Conservation (phyloP, 2,113 vertebrate species). For the Bothrops jararaca region DNA sequence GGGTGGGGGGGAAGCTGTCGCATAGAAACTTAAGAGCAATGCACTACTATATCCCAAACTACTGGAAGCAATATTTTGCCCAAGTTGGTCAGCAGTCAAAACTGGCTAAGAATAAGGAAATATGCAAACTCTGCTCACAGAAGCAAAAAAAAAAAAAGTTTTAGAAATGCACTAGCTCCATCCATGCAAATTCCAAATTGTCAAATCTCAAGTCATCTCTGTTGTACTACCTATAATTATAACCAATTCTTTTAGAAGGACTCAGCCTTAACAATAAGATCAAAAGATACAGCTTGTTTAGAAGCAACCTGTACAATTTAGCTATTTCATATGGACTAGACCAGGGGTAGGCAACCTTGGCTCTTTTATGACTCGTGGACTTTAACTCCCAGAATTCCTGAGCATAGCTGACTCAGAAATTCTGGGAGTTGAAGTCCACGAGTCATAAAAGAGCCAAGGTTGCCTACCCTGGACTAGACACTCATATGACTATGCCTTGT, state of each 20-base stretch:
- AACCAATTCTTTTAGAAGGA: background rate
- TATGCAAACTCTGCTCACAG: constrained; percentile 48
- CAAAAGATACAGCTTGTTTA: background rate
- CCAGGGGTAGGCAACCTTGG: too few relatives aligned
- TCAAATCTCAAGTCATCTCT: background rate
- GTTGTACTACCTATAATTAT: background rate
- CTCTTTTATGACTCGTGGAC: too few relatives aligned
- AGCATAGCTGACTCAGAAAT: too few relatives aligned
- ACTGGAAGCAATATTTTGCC: constrained; percentile 32
- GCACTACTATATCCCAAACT: constrained; percentile 42
- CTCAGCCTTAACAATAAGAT: background rate
- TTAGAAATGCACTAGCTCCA: constrained; percentile 47
- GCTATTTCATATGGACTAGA: rapidly evolving
- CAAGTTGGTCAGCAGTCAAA: constrained; percentile 21
- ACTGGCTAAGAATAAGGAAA: constrained; percentile 7
- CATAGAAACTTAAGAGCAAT: constrained; percentile 49
- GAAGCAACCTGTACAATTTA: background rate
- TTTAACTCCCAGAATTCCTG: too few relatives aligned
- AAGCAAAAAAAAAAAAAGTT: constrained; percentile 38
- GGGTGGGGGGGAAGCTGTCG: constrained; percentile 58
- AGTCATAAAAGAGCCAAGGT: too few relatives aligned
- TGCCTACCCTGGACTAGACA: background rate
- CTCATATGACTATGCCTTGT: background rate
- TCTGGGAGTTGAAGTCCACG: too few relatives aligned
- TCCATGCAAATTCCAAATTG: constrained; percentile 36